Evolutionary conservation across 1,140 invertebrate genomes (phyloP), one percentile per base, ranked within the genome.

Genomic region (Drosophila varians): DNA sequence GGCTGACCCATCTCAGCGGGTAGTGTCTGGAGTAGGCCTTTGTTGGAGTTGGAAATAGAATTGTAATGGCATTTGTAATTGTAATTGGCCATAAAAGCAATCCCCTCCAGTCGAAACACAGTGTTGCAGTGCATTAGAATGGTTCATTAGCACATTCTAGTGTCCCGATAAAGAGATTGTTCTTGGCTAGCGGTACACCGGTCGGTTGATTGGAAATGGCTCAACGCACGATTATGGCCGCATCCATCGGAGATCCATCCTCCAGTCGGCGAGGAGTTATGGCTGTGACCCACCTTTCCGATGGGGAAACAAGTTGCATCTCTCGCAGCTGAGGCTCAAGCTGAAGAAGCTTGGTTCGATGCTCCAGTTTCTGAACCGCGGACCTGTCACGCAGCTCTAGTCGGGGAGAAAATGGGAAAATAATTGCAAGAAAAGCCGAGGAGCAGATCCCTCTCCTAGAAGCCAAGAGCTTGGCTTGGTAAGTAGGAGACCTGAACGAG

Each of bases 401-500:
- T 36, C 48, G 72, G 57, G 83, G 82, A 87, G 83, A 87, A 87
- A 87, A 87, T 88, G 77, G 34, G 74, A 87, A 86, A 82, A 87
- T 87, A 87, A 87, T 87, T 87, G 82, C 83, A 74, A 68, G 73
- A 87, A 86, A 79, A 80, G 57, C 65, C 73, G 53, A 16, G 16
- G 56, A 16, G 38, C 53, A 82, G 82, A 87, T 86, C 73, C 73
- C 76, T 87, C 43, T 87, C 43, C 77, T 76, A 55, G 76, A 61
- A 77, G 62, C 28, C 36, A 38, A 48, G 23, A 21, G 23, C 12
- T 9, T 23, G 18, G 36, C 47, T n/a, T n/a, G 34, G 61, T 57
- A 56, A 64, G 51, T 47, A 28, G 66, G 66, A 49, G 69, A 54
- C 42, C 51, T 73, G 71, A 86, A 86, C 80, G 53, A 72, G 79